Evolutionary conservation across 2,113 vertebrate genomes (phyloP).

Genomic region (Ciconia stormi): DNA sequence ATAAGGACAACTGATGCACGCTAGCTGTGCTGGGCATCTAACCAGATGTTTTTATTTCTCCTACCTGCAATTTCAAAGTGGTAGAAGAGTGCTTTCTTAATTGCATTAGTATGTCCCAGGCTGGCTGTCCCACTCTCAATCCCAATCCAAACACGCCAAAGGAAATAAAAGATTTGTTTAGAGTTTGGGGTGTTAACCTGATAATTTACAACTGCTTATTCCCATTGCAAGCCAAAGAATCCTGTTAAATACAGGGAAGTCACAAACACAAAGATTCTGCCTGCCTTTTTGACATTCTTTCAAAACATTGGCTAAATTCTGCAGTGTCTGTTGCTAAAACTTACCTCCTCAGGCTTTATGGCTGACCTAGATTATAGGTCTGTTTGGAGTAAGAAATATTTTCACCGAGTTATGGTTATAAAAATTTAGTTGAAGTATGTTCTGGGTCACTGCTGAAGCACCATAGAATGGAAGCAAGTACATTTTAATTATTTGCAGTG

Average conservation of each 20-base stretch:
- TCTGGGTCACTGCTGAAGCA: neutral
- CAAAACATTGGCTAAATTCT: neutral
- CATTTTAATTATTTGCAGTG: neutral
- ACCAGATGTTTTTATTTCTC: neutral
- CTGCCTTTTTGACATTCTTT: neutral
- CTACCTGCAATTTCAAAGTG: neutral
- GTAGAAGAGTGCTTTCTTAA: neutral
- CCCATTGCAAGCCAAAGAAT: neutral
- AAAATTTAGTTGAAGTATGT: neutral
- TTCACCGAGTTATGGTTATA: neutral
- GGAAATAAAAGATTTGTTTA: neutral
- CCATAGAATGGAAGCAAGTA: neutral
- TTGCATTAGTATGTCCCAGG: neutral
- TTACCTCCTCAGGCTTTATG: neutral
- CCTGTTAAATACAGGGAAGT: neutral
- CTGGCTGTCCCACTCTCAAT: neutral
- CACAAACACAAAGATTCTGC: neutral
- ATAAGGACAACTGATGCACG: neutral
- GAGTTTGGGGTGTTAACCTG: neutral
- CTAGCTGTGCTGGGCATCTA: neutral
- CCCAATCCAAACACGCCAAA: neutral
- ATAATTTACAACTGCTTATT: neutral
- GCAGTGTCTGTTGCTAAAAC: neutral
- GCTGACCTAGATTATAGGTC: neutral
- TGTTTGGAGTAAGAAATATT: neutral